A percentile compares a stretch with the other conserved stretches of the same genome.
These are phyloP conservation scores for Brachypterus glaber DNA, from an alignment of 2,888 invertebrate species.

Conservation along the genomic window DNA sequence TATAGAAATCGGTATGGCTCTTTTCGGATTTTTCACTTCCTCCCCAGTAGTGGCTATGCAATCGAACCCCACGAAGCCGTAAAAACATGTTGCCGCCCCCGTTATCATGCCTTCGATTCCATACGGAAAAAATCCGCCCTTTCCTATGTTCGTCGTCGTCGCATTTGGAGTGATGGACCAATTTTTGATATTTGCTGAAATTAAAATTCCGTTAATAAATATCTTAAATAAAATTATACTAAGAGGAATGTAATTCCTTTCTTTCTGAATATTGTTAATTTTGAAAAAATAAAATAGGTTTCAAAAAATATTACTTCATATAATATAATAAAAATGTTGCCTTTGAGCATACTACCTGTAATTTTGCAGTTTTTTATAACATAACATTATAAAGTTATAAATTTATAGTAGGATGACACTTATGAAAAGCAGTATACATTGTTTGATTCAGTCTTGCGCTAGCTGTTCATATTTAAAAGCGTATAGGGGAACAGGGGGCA, in stretches of 20 bases:
- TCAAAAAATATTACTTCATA: no score
- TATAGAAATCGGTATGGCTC: constrained; percentile 79
- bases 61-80: constrained; percentile 91
- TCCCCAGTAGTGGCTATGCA: constrained; percentile 82
- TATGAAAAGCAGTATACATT: no score
- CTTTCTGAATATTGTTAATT: constrained; percentile 1
- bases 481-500: no score
- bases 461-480: no score
- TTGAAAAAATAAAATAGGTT: no score
- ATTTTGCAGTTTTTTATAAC: no score
- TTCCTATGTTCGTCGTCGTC: constrained; percentile 38
- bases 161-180: constrained; percentile 36
- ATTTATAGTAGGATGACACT: no score
- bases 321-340: no score
- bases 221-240: constrained; percentile 7
- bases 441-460: no score
- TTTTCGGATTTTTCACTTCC: constrained; percentile 79
- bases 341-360: no score
- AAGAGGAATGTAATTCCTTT: no score
- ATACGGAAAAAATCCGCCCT: constrained; percentile 79
- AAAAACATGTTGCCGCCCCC: constrained; percentile 80
- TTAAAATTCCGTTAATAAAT: background rate
- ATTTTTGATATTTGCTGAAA: constrained; percentile 41
- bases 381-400: no score
- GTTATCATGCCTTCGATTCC: constrained; percentile 68